Evolutionary conservation across 2,797 vertebrate species (phyloP), one percentile per base, ranked within the genome.

Genomic region (Pangasius krempfi): DNA sequence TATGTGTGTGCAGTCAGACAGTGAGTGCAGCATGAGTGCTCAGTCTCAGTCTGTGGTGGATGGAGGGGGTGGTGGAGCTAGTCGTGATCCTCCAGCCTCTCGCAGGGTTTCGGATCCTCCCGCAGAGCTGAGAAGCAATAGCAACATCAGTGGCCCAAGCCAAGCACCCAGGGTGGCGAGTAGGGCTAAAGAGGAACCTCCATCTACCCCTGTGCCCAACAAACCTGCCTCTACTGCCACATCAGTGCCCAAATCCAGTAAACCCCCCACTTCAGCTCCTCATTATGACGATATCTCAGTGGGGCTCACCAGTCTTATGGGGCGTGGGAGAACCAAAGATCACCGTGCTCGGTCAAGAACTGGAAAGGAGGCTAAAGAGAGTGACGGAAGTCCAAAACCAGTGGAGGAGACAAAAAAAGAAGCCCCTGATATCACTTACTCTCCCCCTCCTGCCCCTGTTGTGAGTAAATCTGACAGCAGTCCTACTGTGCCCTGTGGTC

Each of bases 301-400:
- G 12, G 98, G 98, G 22, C 95, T 99, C 85, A 93, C 97, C 83
- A 98, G 95, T 90, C 95, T 99, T 20, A 99, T 99, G 98, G 96
- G 97, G 0, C 96, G 97, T 84, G 94, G 96, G 14, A 95, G 96
- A 92, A 97, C 94, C 92, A 99, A 97, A 93, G 98, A 98, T 72
- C 98, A 97, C 93, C 96, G 97, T 62, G 95, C 94, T 0, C 97
- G 97, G 22, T 94, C 94, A 84, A 97, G 96, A 70, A 93, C 91
- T 68, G 94, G 91, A 91, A 96, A 93, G 88, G 95, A 96, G 70
- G 93, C 93, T 0, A 90, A 92, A n/a, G 86, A 89, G 75, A 89
- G 90, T n/a, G 88, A 89, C 12, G 72, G 81, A 2, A 89, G 84
- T 82, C 52, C 89, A 66, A 89, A 64, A 18, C 27, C 91, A 5